Conservation (phyloP, 1,140 invertebrate species). For the Lethocerus indicus region DNA sequence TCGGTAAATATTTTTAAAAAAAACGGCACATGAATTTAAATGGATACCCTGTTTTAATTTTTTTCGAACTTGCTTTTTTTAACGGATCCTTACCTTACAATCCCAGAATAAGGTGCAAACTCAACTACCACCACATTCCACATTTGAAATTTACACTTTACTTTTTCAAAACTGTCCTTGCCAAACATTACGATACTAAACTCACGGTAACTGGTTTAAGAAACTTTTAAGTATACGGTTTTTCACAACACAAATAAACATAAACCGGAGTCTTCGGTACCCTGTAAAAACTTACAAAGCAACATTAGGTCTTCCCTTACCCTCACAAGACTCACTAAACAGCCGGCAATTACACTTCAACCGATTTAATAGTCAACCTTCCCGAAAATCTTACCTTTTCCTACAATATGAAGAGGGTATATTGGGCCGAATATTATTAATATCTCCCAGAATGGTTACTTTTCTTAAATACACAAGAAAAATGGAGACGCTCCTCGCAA, state of each 20-base stretch:
- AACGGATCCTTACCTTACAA: constrained; percentile 10
- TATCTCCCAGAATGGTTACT: not conserved
- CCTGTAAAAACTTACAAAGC: constrained; percentile 6
- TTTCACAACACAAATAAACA: constrained; percentile 3
- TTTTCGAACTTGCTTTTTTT: too few relatives aligned
- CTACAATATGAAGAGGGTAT: constrained; percentile 2
- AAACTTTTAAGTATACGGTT: constrained; percentile 2
- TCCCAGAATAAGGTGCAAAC: constrained; percentile 11
- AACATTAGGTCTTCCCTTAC: constrained; percentile 7
- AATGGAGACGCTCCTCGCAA: constrained; percentile 6
- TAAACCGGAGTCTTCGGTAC: constrained; percentile 6
- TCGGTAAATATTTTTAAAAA: too few relatives aligned
- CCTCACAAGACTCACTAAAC: constrained; percentile 3
- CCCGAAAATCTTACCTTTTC: constrained; percentile 7
- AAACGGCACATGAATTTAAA: too few relatives aligned
- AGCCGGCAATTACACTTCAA: not conserved
- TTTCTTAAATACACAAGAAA: not conserved
- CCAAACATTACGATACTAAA: constrained; percentile 3
- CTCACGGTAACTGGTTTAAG: not conserved
- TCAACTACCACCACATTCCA: constrained; percentile 12
- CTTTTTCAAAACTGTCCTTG: constrained; percentile 4
- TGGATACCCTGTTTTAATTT: too few relatives aligned
- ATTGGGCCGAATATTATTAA: constrained; percentile 1
- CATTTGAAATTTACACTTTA: constrained; percentile 13
- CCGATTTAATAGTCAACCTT: constrained; percentile 3